These are phyloP conservation scores for Sisyra nigra DNA, from an alignment of 2,888 invertebrate genomes.

Conservation along the genomic window DNA sequence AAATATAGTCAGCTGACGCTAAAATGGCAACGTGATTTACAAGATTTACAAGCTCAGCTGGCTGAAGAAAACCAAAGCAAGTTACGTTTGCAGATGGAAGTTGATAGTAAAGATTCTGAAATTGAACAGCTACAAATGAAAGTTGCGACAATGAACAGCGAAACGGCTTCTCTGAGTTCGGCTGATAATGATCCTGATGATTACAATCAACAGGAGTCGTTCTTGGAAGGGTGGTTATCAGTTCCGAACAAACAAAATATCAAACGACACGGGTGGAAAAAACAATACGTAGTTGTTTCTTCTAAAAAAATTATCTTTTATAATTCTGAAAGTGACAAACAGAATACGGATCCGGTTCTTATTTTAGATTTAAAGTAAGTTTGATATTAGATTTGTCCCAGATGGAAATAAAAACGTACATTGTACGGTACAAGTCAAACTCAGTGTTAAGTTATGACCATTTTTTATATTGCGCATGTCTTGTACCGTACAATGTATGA, in stretches of 20 bases:
- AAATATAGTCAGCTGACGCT: slow-evolving; percentile 79
- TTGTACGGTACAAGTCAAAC: too few relatives aligned
- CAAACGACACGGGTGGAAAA: slow-evolving; percentile 89
- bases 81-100: slow-evolving; percentile 82
- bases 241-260: slow-evolving; percentile 93
- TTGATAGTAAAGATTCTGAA: slow-evolving; percentile 92
- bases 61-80: slow-evolving; percentile 64
- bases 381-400: too few relatives aligned
- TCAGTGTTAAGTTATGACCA: too few relatives aligned
- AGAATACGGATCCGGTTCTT: slow-evolving; percentile 86
- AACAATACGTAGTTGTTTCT: slow-evolving; percentile 92
- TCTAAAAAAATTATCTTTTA: slow-evolving; percentile 96
- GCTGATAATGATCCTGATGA: slow-evolving; percentile 74
- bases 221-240: slow-evolving; percentile 91
- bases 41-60: slow-evolving; percentile 56
- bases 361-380: slow-evolving; percentile 95
- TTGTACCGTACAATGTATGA: too few relatives aligned
- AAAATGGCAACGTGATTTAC: slow-evolving; percentile 71
- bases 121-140: slow-evolving; percentile 85
- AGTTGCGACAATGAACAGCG: slow-evolving; percentile 60
- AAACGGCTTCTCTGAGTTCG: slow-evolving; percentile 83
- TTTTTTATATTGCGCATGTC: not conserved
- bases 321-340: slow-evolving; percentile 84
- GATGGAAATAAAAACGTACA: too few relatives aligned
- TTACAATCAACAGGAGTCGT: slow-evolving; percentile 49